Base-by-base conservation (phyloP, 2,888 invertebrate genomes). In the Drosophila multiciliata region DNA sequence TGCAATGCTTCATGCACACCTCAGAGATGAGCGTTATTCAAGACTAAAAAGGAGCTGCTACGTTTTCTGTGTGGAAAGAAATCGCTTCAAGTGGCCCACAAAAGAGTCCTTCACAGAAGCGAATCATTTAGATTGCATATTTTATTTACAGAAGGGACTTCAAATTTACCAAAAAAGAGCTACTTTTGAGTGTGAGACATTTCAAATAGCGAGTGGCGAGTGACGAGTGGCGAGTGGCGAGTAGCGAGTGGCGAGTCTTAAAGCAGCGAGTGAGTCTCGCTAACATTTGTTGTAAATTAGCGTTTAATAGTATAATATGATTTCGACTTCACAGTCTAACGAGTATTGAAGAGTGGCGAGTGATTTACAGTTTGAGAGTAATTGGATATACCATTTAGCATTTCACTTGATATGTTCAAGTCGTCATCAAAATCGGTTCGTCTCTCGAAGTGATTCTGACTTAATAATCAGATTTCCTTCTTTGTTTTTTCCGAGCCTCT, bases 11-110 rank as follows among this genome's bases (percentile, higher is more conserved):
- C 9, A 32, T 4, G 26, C 38, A 29, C 50, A 45, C 36, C 50
- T 58, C 61, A 45, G 65, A 65, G 54, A 55, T 62, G 64, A 50
- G 65, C 38, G 40, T 20, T 38, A 57, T 53, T 57, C 23, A 53
- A 60, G 53, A 53, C 57, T 63, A 15, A 52, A 64, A 52, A 64
- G 48, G 42, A 69, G 35, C 54, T 55, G 26, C 48, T 42, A 23
- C 20, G 29, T 29, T 38, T 55, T 50, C 11, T 29, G 29, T 50
- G 29, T 11, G 29, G 2, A 38, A 35, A 35, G 20, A 15, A 53
- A 53, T 23, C 20, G 35, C 20, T 53, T 53, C 20, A 23, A n/a
- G 38, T 38, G 15, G 15, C 15, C 20, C 15, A 29, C 29, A 29
- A 55, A n/a, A 36, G 38, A 36, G 26, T 32, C 50, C 6, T 40